Evolutionary conservation across 1,140 invertebrate species (phyloP), one percentile per base, ranked within the genome.

Genomic region (Drosophila quadrilineata): DNA sequence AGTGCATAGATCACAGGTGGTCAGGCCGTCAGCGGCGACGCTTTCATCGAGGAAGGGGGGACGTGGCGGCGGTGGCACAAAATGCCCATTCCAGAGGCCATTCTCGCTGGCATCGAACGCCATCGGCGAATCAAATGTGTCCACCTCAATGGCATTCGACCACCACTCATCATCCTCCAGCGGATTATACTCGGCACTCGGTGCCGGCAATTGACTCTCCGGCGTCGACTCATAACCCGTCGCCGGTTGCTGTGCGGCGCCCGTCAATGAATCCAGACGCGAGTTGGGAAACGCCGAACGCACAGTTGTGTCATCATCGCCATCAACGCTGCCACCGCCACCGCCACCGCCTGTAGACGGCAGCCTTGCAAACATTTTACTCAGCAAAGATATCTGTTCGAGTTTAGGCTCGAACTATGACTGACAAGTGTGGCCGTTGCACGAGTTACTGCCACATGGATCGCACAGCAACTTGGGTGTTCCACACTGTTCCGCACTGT

Each of bases 1-100:
- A 52, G 93, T 92, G 84, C 93, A 94, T 35, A 94, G 91, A 90
- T 94, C 93, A 90, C 93, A 94, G 77, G 93, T 94, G 68, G 93
- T 94, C 54, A 94, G 91, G 40, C 93, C 93, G 87, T 94, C 93
- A 40, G 93, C 91, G 50, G 90, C 89, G 71, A 93, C 90, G 59
- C 92, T 92, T 70, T 93, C 93, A 62, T 93, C 92, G 38, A 94
- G 90, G 87, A 92, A 94, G 40, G 92, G 90, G 22, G 93, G 93
- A 73, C 93, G 90, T 19, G 93, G 93, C 45, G 93, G 93, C 28
- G 93, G 93, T 45, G 93, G 93, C 48, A 94, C 92, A 87, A 94
- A 94, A 62, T 91, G 92, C 17, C 92, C 92, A 67, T 92, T 91
- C 92, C 93, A 93, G 28, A 93, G 89, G n/a, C 92, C 93, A 75